Conservation (phyloP, 2,113 vertebrate genomes). For the Neogale vison region DNA sequence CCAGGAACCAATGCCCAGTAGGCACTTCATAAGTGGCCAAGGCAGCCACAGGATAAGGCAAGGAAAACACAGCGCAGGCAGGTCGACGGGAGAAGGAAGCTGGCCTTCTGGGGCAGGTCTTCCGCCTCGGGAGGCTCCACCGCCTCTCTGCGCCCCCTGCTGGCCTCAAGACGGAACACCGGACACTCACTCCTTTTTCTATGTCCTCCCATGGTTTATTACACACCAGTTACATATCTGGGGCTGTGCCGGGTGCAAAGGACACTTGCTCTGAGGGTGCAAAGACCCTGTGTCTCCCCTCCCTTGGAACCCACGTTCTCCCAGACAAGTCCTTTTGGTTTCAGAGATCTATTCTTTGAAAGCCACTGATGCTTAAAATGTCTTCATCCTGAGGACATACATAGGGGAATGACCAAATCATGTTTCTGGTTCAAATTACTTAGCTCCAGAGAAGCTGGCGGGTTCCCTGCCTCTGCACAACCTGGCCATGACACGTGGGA, state of each 20-base stretch:
- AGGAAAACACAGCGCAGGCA: fast-evolving
- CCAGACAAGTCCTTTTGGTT: neutral
- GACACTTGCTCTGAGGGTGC: neutral
- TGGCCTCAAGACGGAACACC: neutral
- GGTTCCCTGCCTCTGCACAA: neutral
- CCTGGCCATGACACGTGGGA: neutral
- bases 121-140: fast-evolving
- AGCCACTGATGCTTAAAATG: neutral
- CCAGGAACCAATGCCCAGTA: neutral
- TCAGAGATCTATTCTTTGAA: neutral
- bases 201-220: neutral
- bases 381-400: neutral
- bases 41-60: too few relatives aligned
- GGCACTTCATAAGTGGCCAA: neutral
- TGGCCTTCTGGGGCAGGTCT: too few relatives aligned
- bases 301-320: neutral
- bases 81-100: neutral
- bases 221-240: fast-evolving
- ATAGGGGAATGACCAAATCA: fast-evolving
- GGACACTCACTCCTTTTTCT: neutral
- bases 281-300: neutral
- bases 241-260: neutral
- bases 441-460: neutral
- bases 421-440: neutral
- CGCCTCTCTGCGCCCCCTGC: neutral